These are phyloP conservation scores for Salticus scenicus DNA, from an alignment of 2,888 invertebrate species.

Conservation along the genomic window DNA sequence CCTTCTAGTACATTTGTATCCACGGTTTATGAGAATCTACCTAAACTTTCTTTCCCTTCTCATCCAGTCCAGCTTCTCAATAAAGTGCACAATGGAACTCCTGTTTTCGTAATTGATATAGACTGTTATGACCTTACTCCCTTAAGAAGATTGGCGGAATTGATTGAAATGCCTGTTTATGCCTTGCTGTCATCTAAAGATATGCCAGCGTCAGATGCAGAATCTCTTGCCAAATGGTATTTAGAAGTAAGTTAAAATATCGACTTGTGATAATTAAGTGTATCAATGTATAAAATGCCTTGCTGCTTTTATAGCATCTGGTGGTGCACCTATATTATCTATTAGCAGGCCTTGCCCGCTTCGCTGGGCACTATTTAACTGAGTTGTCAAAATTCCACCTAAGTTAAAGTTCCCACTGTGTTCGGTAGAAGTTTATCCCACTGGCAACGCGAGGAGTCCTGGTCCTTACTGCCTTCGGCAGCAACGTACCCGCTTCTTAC, in stretches of 20 bases:
- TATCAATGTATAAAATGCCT: no score
- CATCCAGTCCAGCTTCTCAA: constrained; percentile 82
- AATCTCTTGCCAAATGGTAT: constrained; percentile 54
- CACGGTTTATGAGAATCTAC: constrained; percentile 82
- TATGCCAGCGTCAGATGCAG: constrained; percentile 27
- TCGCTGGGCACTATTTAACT: no score
- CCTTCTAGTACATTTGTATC: neutral
- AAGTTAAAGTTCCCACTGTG: no score
- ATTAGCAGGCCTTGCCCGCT: no score
- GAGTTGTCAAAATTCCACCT: no score
- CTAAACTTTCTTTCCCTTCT: constrained; percentile 85
- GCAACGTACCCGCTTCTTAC: no score
- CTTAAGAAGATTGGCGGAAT: constrained; percentile 78
- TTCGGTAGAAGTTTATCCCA: no score
- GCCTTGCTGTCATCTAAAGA: constrained; percentile 87
- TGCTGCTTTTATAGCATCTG: no score
- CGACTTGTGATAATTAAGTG: no score
- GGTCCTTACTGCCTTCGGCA: no score
- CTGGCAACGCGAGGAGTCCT: no score
- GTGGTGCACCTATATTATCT: no score
- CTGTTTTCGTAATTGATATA: constrained; percentile 81
- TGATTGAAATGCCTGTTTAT: constrained; percentile 85
- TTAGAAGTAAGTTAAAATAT: constrained; percentile 73
- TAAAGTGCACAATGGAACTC: constrained; percentile 72
- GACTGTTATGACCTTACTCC: neutral